phyloP scores from a whole-genome alignment of 2,797 vertebrate genomes.

The Yasuhikotakia modesta region DNA sequence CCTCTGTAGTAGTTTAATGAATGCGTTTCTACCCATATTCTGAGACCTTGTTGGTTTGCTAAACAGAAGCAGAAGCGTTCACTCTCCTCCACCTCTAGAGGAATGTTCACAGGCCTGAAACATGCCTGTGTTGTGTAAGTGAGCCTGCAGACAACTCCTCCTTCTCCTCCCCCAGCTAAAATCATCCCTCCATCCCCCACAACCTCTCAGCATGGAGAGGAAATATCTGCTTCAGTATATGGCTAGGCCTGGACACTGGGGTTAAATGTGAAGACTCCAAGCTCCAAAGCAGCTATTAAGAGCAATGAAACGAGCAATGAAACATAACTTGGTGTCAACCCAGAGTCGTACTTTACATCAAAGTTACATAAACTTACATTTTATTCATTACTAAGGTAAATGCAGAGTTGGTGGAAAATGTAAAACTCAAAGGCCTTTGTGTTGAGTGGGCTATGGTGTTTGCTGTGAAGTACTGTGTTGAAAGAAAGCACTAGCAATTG shows the following conservation, averaged over 20 bases:
- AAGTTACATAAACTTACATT: slow-evolving; percentile 67
- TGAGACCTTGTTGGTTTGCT: slow-evolving; percentile 5
- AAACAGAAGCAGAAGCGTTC: slow-evolving; percentile 28
- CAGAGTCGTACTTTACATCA: slow-evolving; percentile 72
- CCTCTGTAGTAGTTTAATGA: slow-evolving; percentile 10
- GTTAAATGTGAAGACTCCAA: slow-evolving; percentile 69
- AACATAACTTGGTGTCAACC: slow-evolving; percentile 71
- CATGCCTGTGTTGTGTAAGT: slow-evolving; percentile 52
- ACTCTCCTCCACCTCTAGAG: no score
- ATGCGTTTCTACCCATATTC: slow-evolving; percentile 18
- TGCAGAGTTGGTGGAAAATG: slow-evolving; percentile 53
- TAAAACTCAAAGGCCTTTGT: slow-evolving; percentile 35
- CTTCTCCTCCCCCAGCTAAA: slow-evolving; percentile 44
- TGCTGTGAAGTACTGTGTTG: no score
- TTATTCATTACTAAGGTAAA: slow-evolving; percentile 60
- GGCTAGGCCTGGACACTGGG: slow-evolving; percentile 58
- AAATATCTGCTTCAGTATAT: slow-evolving; percentile 65
- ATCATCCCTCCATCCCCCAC: slow-evolving; percentile 48
- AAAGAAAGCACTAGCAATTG: no score
- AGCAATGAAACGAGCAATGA: slow-evolving; percentile 79
- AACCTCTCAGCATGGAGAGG: slow-evolving; percentile 45
- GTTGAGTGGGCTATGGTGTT: no score
- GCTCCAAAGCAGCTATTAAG: slow-evolving; percentile 72
- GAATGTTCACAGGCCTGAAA: slow-evolving; percentile 52
- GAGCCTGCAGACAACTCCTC: slow-evolving; percentile 38